Conservation (phyloP, 2,888 invertebrate species). For the Elmis aenea region DNA sequence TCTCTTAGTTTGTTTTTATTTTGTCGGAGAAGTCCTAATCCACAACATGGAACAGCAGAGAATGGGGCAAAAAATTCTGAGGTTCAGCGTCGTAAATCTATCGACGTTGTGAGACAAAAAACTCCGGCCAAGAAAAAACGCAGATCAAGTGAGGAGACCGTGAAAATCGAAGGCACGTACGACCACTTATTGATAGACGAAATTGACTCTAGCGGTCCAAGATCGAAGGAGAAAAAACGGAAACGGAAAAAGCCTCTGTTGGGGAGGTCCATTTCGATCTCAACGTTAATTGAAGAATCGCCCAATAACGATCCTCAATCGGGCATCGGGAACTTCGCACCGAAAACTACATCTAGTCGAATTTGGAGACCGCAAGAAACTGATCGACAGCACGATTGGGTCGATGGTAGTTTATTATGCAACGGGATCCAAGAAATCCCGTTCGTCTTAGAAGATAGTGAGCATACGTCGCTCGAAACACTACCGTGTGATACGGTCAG, state of each 20-base stretch:
- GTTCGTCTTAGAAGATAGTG: constrained; percentile 42
- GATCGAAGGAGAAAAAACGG: constrained; percentile 38
- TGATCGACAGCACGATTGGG: constrained; percentile 30
- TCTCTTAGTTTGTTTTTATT: constrained; percentile 52
- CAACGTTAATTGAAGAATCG: constrained; percentile 28
- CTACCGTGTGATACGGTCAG: constrained; percentile 17
- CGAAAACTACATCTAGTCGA: constrained; percentile 18
- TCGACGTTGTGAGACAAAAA: constrained; percentile 58
- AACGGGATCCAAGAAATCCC: constrained; percentile 35
- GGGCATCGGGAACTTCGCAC: constrained; percentile 13
- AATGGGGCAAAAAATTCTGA: constrained; percentile 16
- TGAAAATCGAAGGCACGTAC: constrained; percentile 56
- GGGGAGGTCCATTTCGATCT: constrained; percentile 32
- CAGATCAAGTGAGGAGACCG: constrained; percentile 71
- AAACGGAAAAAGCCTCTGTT: constrained; percentile 26
- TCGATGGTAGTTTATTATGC: constrained; percentile 18
- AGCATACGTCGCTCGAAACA: constrained; percentile 38
- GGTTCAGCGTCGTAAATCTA: constrained; percentile 55
- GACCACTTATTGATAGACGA: constrained; percentile 55
- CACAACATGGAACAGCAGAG: constrained; percentile 13
- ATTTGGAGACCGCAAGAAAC: constrained; percentile 26
- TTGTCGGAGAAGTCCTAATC: constrained; percentile 46
- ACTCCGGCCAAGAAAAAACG: constrained; percentile 54
- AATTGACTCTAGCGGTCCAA: constrained; percentile 35
- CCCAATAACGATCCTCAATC: constrained; percentile 13